Percentiles rank a stretch among this genome's conserved stretches.
These are phyloP conservation scores for Ctenodactylus gundi DNA, from an alignment of 2,113 vertebrate species.

Conservation along the genomic window DNA sequence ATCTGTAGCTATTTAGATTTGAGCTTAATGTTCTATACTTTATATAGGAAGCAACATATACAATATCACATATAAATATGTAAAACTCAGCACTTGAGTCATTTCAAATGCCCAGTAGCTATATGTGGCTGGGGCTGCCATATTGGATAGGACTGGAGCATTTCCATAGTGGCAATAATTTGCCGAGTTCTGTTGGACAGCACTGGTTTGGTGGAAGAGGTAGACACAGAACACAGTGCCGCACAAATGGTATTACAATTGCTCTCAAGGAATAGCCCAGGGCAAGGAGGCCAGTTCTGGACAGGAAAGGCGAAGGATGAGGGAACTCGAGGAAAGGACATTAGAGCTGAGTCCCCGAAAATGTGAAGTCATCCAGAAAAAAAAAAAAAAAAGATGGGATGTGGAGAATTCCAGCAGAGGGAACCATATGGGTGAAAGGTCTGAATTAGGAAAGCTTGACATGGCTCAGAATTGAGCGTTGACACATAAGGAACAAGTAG, in stretches of 20 bases:
- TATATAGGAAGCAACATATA: neutral
- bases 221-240: neutral
- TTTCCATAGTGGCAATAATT: neutral
- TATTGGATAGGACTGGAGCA: neutral
- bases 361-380: neutral
- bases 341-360: neutral
- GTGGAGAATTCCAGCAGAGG: neutral
- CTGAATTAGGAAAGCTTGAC: neutral
- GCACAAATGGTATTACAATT: neutral
- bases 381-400: neutral
- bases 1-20: constrained; percentile 6
- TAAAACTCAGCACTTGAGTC: neutral
- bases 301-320: neutral
- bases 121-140: neutral
- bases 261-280: neutral
- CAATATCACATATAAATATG: neutral
- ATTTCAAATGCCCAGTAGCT: neutral
- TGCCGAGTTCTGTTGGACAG: neutral
- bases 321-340: neutral
- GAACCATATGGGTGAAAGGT: neutral
- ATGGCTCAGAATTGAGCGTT: neutral
- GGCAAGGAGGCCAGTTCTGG: neutral
- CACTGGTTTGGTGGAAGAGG: neutral
- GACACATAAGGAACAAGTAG: neutral
- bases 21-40: neutral